Conservation (phyloP, 2,797 vertebrate species). For the Rhinichthys osculus region DNA sequence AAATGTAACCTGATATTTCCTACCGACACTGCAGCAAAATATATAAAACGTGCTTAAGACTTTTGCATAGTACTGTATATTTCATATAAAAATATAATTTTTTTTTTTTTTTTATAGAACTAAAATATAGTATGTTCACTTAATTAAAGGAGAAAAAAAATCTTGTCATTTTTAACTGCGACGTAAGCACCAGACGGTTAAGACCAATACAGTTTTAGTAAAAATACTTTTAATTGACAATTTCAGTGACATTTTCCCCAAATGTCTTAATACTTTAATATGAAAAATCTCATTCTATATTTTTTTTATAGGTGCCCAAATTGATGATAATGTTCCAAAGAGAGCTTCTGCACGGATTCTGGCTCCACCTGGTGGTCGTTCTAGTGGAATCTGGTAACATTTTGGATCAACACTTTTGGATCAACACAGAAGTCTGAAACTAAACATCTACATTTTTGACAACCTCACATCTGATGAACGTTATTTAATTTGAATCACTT, state of each 20-base stretch:
- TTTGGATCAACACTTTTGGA: constrained; percentile 53
- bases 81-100: not conserved
- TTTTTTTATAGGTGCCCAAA: constrained; percentile 84
- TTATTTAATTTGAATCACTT: constrained; percentile 56
- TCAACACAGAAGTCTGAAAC: constrained; percentile 52
- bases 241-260: not conserved
- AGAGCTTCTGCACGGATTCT: constrained; percentile 94
- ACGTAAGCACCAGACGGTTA: not conserved
- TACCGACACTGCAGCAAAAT: too few relatives aligned
- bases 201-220: not conserved
- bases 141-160: too few relatives aligned
- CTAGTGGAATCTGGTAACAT: constrained; percentile 94
- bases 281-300: not conserved
- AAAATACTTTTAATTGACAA: not conserved
- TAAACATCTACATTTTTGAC: constrained; percentile 55
- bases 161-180: not conserved
- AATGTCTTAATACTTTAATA: not conserved
- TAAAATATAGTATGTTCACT: not conserved
- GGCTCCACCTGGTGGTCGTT: constrained; percentile 92
- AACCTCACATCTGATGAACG: constrained; percentile 63
- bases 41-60: too few relatives aligned
- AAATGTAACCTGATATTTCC: too few relatives aligned
- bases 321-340: constrained; percentile 94
- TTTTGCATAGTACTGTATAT: too few relatives aligned
- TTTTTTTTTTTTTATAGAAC: not conserved